phyloP scores from a whole-genome alignment of 2,113 vertebrate genomes.

The Toxotes jaculatrix region DNA sequence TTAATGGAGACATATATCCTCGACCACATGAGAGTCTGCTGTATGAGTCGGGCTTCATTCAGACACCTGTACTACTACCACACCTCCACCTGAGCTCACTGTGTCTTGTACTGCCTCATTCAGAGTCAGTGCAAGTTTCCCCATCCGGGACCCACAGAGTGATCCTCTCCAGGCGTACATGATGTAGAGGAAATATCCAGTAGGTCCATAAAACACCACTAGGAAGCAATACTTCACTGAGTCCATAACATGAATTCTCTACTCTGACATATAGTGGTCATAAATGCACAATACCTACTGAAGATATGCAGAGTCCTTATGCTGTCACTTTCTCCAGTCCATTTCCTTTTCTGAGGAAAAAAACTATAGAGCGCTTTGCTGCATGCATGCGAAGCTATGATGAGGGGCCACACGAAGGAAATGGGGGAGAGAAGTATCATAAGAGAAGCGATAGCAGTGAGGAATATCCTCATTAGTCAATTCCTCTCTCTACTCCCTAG shows the following conservation, averaged over 20 bases:
- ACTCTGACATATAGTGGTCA: constrained; percentile 55
- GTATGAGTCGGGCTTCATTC: constrained; percentile 20
- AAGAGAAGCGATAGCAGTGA: constrained; percentile 27
- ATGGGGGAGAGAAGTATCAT: constrained; percentile 32
- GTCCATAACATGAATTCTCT: constrained; percentile 24
- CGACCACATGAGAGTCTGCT: constrained; percentile 21
- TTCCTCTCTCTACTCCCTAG: constrained; percentile 26
- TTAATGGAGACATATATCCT: constrained; percentile 37
- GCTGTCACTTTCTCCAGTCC: constrained; percentile 45
- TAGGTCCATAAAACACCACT: constrained; percentile 53
- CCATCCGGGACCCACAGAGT: constrained; percentile 5
- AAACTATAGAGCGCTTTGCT: constrained; percentile 53
- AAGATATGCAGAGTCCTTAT: constrained; percentile 38
- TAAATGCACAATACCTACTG: constrained; percentile 46
- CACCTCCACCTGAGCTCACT: constrained; percentile 1
- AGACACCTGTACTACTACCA: constrained; percentile 10
- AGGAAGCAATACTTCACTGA: constrained; percentile 61
- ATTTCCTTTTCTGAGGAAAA: constrained; percentile 42
- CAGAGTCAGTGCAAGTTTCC: constrained; percentile 29
- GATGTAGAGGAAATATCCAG: constrained; percentile 43
- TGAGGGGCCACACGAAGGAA: constrained; percentile 57
- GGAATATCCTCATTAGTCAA: constrained; percentile 54
- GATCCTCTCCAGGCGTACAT: constrained; percentile 64
- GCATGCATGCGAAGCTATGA: constrained; percentile 63
- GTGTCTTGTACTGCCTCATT: not conserved